Evolutionary conservation across 2,888 invertebrate species (phyloP), one percentile per base, ranked within the genome.

Genomic region (Caenorhabditis sp.): DNA sequence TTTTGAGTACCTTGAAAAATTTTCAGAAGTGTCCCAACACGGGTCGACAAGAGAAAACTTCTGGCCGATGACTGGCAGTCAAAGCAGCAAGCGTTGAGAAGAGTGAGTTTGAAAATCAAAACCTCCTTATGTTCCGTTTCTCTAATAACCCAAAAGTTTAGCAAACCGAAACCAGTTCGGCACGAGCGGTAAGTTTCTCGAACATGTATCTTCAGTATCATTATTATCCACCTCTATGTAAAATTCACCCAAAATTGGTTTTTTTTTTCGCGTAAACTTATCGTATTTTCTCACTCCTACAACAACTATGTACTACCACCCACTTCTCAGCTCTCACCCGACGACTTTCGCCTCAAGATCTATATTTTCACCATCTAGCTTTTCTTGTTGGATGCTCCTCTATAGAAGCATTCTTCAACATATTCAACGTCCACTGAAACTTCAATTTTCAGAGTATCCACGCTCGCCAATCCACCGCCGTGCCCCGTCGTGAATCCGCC

Each of bases 401-500:
- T n/a, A n/a, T n/a, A n/a, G 26, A 22, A 24, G 4, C 31, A 4
- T 35, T 22, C 44, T 44, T 0, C 10, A 7, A 12, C 54, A 26
- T 28, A 35, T 4, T 8, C 19, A 38, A 38, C 31, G 26, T 56
- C 12, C 14, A 8, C 2, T 58, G 2, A 16, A 35, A 38, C 5
- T 56, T 86, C 12, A 31, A 6, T 31, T 31, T 89, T 61, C 85
- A 89, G 89, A 88, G 88, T 7, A 83, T 88, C 26, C 89, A 89
- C 41, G 85, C 88, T 0, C 73, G 89, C 5, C 89, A 89, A 59
- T 89, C 89, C 0, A 80, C 89, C 0, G 87, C 82, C 8, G 85
- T 89, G 0, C 89, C 91, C 7, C 75, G 92, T 26, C 82, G 92
- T 38, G 92, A 92, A 77, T 90, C 90, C 54, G 92, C 91, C 12